Evolutionary conservation across 1,140 invertebrate species (phyloP), one percentile per base, ranked within the genome.

Genomic region (Anoplophora glabripennis): DNA sequence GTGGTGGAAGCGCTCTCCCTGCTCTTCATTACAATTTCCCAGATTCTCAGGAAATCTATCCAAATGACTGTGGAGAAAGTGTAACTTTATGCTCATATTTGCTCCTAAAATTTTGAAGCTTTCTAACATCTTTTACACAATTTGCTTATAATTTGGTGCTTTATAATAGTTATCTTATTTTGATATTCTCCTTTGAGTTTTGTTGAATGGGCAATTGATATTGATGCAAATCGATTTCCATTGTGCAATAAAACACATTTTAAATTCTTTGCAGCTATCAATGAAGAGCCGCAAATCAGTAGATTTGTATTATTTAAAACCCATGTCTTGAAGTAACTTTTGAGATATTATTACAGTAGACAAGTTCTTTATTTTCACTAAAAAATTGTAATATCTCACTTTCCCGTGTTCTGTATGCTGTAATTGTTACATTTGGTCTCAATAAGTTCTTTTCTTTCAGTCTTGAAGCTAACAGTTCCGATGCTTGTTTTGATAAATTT

Each of bases 181-280:
- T 61, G 33, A 59, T 75, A 76, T 55, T 64, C 51, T 66, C 75
- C 72, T 68, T 76, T 75, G 8, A 74, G 46, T 35, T 66, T 58
- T 34, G 66, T 67, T 11, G 63, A 69, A 61, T 73, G 67, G 51
- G 67, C 70, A 56, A 74, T 60, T 46, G 67, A 69, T 42, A 73
- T 66, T 7, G 59, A 65, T 10, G 57, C 64, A 63, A 67, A 68
- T 65, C 66, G 62, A 57, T 78, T 79, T 14, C 62, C 71, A 60
- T 75, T 77, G 53, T 78, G 69, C 12, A 77, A 53, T 42, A 77
- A 59, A 33, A 77, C n/a, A 64, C 63, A 66, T 70, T 69, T 76
- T 21, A 75, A 61, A 61, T n/a, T 64, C 60, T 72, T 33, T 67
- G 12, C 68, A 70, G 59, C 64, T 69, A 55, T 76, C 72, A 36